Percentiles rank a stretch among this genome's conserved stretches.
Evolutionary conservation across 2,888 invertebrate species (phyloP).

Genomic region (Tetragnatha montana): DNA sequence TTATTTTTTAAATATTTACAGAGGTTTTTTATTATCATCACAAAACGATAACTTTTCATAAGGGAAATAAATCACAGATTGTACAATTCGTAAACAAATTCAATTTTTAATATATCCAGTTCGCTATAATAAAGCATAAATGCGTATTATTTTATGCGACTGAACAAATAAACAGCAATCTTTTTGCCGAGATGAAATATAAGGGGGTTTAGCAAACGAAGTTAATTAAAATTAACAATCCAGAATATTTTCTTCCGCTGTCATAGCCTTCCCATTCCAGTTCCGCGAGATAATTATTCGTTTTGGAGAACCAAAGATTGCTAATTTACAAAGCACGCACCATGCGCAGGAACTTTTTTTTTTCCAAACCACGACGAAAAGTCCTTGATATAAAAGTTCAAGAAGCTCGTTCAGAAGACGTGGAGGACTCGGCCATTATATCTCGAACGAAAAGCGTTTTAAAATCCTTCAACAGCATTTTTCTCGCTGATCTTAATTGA

Average conservation of each 20-base stretch:
- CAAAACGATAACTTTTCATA: not conserved
- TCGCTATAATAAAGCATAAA: too few relatives aligned
- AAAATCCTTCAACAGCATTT: not conserved
- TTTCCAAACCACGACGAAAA: not conserved
- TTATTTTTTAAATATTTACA: not conserved
- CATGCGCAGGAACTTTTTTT: not conserved
- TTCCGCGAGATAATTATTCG: slow-evolving; percentile 23
- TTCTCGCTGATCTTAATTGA: not conserved
- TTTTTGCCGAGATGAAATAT: slow-evolving; percentile 9
- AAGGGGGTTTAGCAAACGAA: slow-evolving; percentile 22
- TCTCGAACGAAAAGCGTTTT: not conserved
- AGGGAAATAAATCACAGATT: too few relatives aligned
- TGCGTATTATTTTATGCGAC: not conserved
- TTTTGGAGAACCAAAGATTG: slow-evolving; percentile 21
- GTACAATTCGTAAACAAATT: too few relatives aligned
- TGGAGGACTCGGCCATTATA: not conserved
- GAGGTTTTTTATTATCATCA: not conserved
- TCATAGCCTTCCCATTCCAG: slow-evolving; percentile 9
- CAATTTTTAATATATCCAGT: too few relatives aligned
- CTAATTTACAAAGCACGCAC: slow-evolving; percentile 28
- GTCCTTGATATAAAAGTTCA: not conserved
- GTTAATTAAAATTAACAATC: slow-evolving; percentile 49
- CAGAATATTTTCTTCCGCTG: not conserved
- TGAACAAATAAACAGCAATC: not conserved
- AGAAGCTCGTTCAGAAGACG: not conserved